Conservation (phyloP, 2,888 invertebrate species). For the Dermolepida albohirtum region DNA sequence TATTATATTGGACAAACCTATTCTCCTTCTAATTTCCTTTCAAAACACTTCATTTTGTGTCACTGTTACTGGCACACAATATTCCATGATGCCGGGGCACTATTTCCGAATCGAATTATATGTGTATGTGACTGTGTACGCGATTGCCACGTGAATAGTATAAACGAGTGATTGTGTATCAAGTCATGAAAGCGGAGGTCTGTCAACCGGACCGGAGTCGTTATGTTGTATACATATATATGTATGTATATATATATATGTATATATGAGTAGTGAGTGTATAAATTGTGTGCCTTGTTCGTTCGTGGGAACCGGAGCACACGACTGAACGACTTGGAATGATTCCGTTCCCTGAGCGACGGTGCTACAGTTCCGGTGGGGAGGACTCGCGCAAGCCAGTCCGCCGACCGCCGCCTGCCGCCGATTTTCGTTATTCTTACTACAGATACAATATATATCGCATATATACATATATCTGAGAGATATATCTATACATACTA, state of each 20-base stretch:
- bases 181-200: too few relatives aligned
- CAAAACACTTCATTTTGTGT: slow-evolving; percentile 24
- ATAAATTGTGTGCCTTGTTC: slow-evolving; percentile 17
- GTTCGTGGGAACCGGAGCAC: slow-evolving; percentile 49
- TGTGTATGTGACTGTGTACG: neutral
- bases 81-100: slow-evolving; percentile 48
- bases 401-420: neutral
- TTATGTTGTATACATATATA: neutral
- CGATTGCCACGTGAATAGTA: slow-evolving; percentile 54
- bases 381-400: slow-evolving; percentile 53
- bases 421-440: slow-evolving; percentile 10
- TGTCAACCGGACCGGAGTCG: neutral
- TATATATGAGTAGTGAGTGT: slow-evolving; percentile 39
- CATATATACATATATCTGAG: too few relatives aligned
- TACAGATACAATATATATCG: slow-evolving; percentile 4
- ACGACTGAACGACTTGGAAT: slow-evolving; percentile 57
- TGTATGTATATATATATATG: neutral
- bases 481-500: too few relatives aligned
- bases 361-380: slow-evolving; percentile 50
- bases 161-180: slow-evolving; percentile 41
- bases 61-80: slow-evolving; percentile 31
- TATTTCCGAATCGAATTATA: slow-evolving; percentile 41
- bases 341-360: slow-evolving; percentile 56
- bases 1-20: neutral
- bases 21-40: slow-evolving; percentile 1